A percentile compares a stretch with the other conserved stretches of the same genome.
phyloP scores from a whole-genome alignment of 2,888 invertebrate species.

The Watsonalla cultraria region DNA sequence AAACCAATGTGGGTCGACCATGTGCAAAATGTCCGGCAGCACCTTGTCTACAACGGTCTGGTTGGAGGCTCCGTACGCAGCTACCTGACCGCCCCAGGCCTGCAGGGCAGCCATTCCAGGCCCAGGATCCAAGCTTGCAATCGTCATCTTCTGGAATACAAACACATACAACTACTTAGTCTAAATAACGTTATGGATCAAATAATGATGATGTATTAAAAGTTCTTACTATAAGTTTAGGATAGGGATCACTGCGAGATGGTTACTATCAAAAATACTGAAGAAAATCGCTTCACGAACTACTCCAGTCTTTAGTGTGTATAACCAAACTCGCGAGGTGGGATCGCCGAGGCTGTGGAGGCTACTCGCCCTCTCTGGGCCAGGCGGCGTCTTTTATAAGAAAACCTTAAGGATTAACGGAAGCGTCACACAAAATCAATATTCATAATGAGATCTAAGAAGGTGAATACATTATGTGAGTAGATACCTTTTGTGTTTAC shows the following conservation, averaged over 20 bases:
- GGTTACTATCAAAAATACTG: slow-evolving; percentile 73
- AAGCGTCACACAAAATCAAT: slow-evolving; percentile 65
- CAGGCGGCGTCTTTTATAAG: slow-evolving; percentile 56
- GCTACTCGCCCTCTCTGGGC: slow-evolving; percentile 52
- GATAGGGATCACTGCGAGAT: slow-evolving; percentile 53
- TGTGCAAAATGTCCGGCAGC: slow-evolving; percentile 84
- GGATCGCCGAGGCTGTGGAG: slow-evolving; percentile 63
- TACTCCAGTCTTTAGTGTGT: slow-evolving; percentile 74
- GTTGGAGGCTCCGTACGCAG: slow-evolving; percentile 79
- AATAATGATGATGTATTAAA: slow-evolving; percentile 1
- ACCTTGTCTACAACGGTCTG: slow-evolving; percentile 91
- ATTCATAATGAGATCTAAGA: slow-evolving; percentile 74
- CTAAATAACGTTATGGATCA: background rate
- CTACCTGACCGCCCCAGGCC: slow-evolving; percentile 70
- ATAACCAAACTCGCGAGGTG: slow-evolving; percentile 64
- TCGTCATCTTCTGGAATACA: slow-evolving; percentile 44
- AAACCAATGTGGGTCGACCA: slow-evolving; percentile 89
- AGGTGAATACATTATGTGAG: slow-evolving; percentile 45
- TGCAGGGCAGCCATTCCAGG: slow-evolving; percentile 68
- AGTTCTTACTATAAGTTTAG: slow-evolving; percentile 45
- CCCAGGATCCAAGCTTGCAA: slow-evolving; percentile 63
- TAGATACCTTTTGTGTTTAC: slow-evolving; percentile 24
- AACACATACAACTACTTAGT: background rate
- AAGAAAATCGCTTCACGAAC: slow-evolving; percentile 78
- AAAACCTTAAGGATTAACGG: slow-evolving; percentile 47